Evolutionary conservation across 2,113 vertebrate genomes (phyloP).

Genomic region (Perca flavescens): DNA sequence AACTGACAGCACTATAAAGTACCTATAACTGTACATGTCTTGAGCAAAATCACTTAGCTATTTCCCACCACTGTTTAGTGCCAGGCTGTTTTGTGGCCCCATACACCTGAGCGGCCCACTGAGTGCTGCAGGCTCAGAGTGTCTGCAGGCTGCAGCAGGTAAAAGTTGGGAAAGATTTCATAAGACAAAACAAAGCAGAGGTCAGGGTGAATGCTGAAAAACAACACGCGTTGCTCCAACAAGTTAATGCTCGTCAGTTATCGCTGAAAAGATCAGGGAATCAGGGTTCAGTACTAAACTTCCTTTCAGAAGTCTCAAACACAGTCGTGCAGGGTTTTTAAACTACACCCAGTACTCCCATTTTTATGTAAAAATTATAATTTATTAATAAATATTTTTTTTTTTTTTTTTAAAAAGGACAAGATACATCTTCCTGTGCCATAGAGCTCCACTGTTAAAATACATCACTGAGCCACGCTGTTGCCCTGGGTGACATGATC

Average conservation of each 20-base stretch:
- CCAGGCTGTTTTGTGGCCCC: background rate
- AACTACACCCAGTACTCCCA: background rate
- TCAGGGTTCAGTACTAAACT: no score
- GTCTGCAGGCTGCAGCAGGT: slow-evolving; percentile 37
- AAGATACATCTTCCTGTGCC: no score
- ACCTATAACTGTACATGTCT: no score
- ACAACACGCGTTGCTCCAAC: background rate
- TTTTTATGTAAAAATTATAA: no score
- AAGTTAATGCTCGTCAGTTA: background rate
- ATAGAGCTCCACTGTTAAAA: no score
- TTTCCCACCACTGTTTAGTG: background rate
- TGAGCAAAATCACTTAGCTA: background rate
- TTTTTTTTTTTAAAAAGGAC: no score
- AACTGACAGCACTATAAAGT: no score
- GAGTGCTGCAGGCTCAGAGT: background rate
- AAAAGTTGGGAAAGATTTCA: slow-evolving; percentile 1
- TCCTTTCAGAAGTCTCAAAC: no score
- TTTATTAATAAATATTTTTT: no score
- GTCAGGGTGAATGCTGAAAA: background rate
- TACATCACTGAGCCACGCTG: no score
- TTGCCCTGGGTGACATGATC: no score
- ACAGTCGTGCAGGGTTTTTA: background rate
- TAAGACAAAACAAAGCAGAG: background rate
- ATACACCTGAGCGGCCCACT: background rate
- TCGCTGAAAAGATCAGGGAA: no score